phyloP scores from a whole-genome alignment of 2,113 vertebrate species.

The Notiomystis cincta region DNA sequence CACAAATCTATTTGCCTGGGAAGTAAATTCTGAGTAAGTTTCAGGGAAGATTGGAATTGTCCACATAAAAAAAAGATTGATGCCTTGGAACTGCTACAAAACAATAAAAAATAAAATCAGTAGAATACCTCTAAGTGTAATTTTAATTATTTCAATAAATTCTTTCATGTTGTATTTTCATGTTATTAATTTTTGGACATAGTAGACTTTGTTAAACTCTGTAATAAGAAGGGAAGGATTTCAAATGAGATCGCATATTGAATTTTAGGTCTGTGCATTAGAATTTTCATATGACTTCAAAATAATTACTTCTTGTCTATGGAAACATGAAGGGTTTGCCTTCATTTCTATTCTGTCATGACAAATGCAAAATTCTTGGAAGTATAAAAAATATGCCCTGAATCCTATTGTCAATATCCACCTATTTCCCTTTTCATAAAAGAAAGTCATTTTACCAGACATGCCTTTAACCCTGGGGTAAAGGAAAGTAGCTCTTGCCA shows the following conservation, averaged over 20 bases:
- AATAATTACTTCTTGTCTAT: background rate
- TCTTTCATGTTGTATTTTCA: background rate
- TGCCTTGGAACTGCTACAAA: background rate
- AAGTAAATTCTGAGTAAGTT: background rate
- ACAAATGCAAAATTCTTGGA: background rate
- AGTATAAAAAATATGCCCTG: background rate
- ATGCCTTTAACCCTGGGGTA: background rate
- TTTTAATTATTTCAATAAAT: background rate
- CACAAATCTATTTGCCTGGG: background rate
- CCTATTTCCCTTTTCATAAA: background rate
- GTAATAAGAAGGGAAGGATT: background rate
- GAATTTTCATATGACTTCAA: background rate
- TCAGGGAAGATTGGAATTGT: background rate
- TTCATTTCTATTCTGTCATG: background rate
- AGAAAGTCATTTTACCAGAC: background rate
- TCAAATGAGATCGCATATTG: background rate
- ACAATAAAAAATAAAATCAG: background rate
- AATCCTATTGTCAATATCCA: background rate
- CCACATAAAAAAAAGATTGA: background rate
- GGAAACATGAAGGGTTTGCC: background rate
- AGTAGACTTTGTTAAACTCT: background rate
- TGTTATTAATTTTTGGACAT: background rate
- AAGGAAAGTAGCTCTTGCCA: background rate
- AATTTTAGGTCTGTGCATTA: background rate
- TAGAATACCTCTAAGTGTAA: background rate